Percentiles rank a stretch among this genome's conserved stretches.
phyloP scores from a whole-genome alignment of 2,797 vertebrate species.

The Ciconia nigra region DNA sequence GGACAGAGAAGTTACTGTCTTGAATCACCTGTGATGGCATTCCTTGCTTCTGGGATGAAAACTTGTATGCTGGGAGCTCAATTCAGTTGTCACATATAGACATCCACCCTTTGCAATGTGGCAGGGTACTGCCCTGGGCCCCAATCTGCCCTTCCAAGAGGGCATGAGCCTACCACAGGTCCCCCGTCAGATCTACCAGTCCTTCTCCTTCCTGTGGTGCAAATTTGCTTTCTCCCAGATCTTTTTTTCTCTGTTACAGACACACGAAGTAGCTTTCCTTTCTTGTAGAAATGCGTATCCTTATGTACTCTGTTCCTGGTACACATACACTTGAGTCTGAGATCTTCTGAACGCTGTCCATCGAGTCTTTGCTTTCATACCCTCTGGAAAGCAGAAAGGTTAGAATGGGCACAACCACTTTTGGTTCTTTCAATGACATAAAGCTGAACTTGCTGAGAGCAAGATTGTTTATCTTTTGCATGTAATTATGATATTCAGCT shows the following conservation, averaged over 20 bases:
- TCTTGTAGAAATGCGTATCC: neutral
- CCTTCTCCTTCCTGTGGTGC: neutral
- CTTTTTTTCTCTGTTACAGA: neutral
- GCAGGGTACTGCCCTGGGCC: neutral
- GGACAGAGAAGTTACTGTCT: neutral
- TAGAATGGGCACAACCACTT: neutral
- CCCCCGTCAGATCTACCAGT: neutral
- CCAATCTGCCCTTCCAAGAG: neutral
- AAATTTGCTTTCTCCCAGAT: neutral
- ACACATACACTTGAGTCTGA: neutral
- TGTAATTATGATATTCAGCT: neutral
- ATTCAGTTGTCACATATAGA: neutral
- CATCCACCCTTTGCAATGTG: neutral
- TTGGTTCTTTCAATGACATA: neutral
- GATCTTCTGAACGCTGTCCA: neutral
- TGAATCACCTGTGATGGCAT: accelerated
- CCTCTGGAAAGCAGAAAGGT: neutral
- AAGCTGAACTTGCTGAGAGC: neutral
- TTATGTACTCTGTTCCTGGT: neutral
- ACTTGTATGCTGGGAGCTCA: neutral
- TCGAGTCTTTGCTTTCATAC: neutral
- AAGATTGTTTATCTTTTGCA: neutral
- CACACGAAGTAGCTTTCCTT: neutral
- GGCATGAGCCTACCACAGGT: neutral
- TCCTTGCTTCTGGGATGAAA: neutral